phyloP scores from a whole-genome alignment of 2,888 invertebrate genomes.

The Argyresthia goedartella region DNA sequence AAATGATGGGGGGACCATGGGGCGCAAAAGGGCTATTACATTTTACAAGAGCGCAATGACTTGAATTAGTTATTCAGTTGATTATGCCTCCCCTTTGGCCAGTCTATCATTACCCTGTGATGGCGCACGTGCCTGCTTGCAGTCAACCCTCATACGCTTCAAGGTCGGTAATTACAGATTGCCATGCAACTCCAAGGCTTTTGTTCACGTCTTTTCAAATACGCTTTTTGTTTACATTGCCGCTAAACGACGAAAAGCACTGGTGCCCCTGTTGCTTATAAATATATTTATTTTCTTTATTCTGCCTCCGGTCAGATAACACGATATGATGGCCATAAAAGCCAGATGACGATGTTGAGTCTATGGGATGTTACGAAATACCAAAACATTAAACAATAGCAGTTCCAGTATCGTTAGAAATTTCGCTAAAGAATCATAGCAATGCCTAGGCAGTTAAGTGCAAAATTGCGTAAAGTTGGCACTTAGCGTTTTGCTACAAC shows the following conservation, averaged over 20 bases:
- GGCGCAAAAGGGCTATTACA: constrained; percentile 51
- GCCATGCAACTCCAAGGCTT: constrained; percentile 20
- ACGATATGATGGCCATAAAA: too few relatives aligned
- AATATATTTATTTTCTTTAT: too few relatives aligned
- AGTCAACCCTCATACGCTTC: constrained; percentile 44
- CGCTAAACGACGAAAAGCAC: constrained; percentile 2
- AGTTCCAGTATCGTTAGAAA: too few relatives aligned
- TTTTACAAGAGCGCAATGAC: constrained; percentile 39
- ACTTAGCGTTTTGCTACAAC: too few relatives aligned
- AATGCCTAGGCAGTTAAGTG: too few relatives aligned
- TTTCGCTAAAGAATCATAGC: too few relatives aligned
- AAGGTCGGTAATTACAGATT: constrained; percentile 59
- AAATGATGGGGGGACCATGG: constrained; percentile 9
- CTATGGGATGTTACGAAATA: too few relatives aligned
- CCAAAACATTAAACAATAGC: too few relatives aligned
- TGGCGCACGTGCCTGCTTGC: constrained; percentile 54
- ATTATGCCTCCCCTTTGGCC: constrained; percentile 58
- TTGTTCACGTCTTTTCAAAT: constrained; percentile 24
- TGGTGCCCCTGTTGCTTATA: too few relatives aligned
- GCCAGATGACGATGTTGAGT: too few relatives aligned
- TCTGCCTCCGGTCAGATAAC: too few relatives aligned
- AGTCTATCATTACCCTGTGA: constrained; percentile 67
- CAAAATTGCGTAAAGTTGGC: too few relatives aligned
- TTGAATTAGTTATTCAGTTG: constrained; percentile 69
- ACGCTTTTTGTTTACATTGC: constrained; percentile 25